Percentiles rank a stretch among this genome's conserved stretches.
phyloP scores from a whole-genome alignment of 2,113 vertebrate genomes.

The Genyomyrus donnyi region DNA sequence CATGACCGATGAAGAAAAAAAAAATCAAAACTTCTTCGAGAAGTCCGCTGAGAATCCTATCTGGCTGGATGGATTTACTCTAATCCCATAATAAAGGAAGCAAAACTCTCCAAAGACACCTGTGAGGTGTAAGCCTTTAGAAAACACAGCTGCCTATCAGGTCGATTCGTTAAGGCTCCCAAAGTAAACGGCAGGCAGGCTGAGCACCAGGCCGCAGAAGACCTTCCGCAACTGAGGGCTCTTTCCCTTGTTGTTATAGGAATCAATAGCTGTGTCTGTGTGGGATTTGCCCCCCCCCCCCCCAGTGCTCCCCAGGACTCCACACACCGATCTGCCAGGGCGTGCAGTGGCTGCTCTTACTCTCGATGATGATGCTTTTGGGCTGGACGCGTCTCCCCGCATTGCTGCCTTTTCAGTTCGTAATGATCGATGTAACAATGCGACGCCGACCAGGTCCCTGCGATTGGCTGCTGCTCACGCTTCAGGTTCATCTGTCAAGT shows the following conservation, averaged over 20 bases:
- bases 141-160: constrained; percentile 49
- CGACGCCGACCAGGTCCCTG: constrained; percentile 13
- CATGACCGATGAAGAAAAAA: constrained; percentile 18
- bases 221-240: constrained; percentile 29
- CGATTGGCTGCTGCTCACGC: constrained; percentile 34
- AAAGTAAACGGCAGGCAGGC: constrained; percentile 38
- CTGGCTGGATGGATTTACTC: constrained; percentile 43
- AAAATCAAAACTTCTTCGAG: constrained; percentile 26
- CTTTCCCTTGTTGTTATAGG: constrained; percentile 32
- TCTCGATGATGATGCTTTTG: constrained; percentile 21
- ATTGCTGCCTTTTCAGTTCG: constrained; percentile 27
- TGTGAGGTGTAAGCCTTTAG: constrained; percentile 42
- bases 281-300: constrained; percentile 13
- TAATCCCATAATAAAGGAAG: constrained; percentile 45
- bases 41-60: constrained; percentile 44
- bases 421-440: constrained; percentile 34
- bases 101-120: constrained; percentile 40
- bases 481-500: constrained; percentile 39
- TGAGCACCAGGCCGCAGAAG: constrained; percentile 26
- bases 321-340: neutral
- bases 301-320: neutral
- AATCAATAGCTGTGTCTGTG: constrained; percentile 32
- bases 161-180: constrained; percentile 34
- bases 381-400: constrained; percentile 25
- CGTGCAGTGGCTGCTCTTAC: constrained; percentile 25